Percentiles rank a stretch among this genome's conserved stretches.
phyloP scores from a whole-genome alignment of 2,797 vertebrate species.

The Anisognathus igniventris region DNA sequence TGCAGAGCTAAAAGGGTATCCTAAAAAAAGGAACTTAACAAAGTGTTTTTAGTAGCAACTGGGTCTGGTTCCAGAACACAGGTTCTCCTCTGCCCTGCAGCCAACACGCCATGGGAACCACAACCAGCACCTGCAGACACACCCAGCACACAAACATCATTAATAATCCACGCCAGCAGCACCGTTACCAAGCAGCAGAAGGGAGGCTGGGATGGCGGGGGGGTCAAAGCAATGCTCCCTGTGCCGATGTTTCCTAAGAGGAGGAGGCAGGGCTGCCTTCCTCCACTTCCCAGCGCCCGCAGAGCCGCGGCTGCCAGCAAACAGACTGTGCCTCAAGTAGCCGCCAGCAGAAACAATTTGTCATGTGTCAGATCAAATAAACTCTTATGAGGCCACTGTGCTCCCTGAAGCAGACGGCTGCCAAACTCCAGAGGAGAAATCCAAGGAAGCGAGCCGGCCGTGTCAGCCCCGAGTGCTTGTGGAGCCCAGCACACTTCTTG shows the following conservation, averaged over 20 bases:
- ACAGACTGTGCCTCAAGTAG: not conserved
- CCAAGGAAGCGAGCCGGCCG: not conserved
- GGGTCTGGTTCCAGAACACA: not conserved
- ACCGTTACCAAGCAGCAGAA: not conserved
- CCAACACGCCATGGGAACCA: rapidly evolving
- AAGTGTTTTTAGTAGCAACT: not conserved
- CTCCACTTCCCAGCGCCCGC: not conserved
- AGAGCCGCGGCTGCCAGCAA: not conserved
- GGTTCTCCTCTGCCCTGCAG: not conserved
- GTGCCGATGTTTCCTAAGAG: rapidly evolving
- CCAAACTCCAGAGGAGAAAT: constrained; percentile 41
- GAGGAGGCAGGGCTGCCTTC: not conserved
- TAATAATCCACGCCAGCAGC: not conserved
- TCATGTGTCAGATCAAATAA: constrained; percentile 62
- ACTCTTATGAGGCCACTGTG: constrained; percentile 7
- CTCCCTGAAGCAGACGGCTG: constrained; percentile 57
- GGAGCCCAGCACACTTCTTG: not conserved
- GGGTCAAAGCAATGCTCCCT: rapidly evolving
- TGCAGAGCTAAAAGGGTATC: constrained; percentile 42
- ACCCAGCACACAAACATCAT: not conserved
- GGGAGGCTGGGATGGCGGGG: not conserved
- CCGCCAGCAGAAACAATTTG: constrained; percentile 61
- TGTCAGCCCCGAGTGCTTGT: not conserved
- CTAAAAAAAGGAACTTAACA: constrained; percentile 28
- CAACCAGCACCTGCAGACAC: not conserved